Evolutionary conservation across 2,113 vertebrate species (phyloP).

Genomic region (Syrmaticus mikado): DNA sequence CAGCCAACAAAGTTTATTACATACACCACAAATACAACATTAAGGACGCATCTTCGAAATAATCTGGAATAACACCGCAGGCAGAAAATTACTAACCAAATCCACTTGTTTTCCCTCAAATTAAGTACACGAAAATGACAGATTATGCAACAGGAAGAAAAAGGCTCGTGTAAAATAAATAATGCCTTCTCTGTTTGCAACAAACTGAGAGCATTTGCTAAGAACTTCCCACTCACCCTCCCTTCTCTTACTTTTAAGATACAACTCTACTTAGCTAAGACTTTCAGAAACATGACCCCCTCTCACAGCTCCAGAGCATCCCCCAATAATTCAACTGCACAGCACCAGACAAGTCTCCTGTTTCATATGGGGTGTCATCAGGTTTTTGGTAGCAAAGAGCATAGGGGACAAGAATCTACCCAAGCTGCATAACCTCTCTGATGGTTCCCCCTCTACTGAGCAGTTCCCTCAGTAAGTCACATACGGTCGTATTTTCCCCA

Average conservation of each 20-base stretch:
- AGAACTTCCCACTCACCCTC: background rate
- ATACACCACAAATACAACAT: background rate
- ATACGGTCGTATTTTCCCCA: background rate
- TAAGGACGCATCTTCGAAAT: background rate
- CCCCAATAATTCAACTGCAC: background rate
- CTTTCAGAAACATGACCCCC: background rate
- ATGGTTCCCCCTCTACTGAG: background rate
- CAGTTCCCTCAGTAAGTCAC: background rate
- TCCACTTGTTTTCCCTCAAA: background rate
- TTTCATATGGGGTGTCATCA: accelerated
- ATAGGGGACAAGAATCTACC: accelerated
- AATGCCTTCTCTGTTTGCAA: background rate
- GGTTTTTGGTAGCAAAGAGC: background rate
- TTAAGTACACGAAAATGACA: background rate
- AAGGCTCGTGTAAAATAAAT: background rate
- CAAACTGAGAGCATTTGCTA: background rate
- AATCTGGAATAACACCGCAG: background rate
- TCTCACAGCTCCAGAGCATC: background rate
- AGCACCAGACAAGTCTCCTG: background rate
- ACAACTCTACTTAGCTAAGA: background rate
- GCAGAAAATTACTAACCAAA: background rate
- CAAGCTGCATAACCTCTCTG: accelerated
- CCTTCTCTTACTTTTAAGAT: background rate
- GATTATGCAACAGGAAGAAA: background rate
- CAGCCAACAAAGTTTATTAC: background rate